phyloP scores from a whole-genome alignment of 2,797 vertebrate species.

The Leptodactylus fallax region DNA sequence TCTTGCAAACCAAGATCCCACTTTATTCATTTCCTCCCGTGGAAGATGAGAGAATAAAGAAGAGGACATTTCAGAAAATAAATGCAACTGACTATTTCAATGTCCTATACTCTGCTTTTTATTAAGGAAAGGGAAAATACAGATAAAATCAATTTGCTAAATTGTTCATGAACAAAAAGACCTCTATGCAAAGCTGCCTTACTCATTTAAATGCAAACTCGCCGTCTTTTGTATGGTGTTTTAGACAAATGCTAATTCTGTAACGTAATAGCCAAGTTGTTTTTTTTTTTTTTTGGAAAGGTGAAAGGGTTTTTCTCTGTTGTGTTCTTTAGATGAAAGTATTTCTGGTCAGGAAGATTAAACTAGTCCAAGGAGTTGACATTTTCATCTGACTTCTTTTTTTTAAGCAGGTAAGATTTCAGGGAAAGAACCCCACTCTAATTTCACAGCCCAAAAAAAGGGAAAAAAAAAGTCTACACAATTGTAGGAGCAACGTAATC shows the following conservation, averaged over 20 bases:
- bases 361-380: conserved; percentile 75
- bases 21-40: conserved; percentile 5
- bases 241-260: conserved; percentile 90
- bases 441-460: conserved; percentile 71
- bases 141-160: conserved; percentile 56
- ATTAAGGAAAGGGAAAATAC: conserved; percentile 58
- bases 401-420: conserved; percentile 76
- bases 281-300: conserved; percentile 78
- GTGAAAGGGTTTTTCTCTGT: conserved; percentile 78
- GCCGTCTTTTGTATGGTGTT: conserved; percentile 68
- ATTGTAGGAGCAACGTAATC: conserved; percentile 78
- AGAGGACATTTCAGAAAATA: conserved; percentile 27
- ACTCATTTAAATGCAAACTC: conserved; percentile 65
- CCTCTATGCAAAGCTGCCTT: conserved; percentile 67
- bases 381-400: conserved; percentile 85
- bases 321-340: conserved; percentile 76
- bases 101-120: conserved; percentile 49
- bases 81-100: conserved; percentile 37
- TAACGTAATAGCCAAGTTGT: conserved; percentile 81
- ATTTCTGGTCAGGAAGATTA: conserved; percentile 75
- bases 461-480: conserved; percentile 64
- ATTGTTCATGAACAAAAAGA: conserved; percentile 63
- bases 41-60: conserved; percentile 16
- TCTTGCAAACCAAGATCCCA: background rate
- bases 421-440: conserved; percentile 77